Conservation (phyloP, 2,113 vertebrate genomes). For the Centropus unirufus region DNA sequence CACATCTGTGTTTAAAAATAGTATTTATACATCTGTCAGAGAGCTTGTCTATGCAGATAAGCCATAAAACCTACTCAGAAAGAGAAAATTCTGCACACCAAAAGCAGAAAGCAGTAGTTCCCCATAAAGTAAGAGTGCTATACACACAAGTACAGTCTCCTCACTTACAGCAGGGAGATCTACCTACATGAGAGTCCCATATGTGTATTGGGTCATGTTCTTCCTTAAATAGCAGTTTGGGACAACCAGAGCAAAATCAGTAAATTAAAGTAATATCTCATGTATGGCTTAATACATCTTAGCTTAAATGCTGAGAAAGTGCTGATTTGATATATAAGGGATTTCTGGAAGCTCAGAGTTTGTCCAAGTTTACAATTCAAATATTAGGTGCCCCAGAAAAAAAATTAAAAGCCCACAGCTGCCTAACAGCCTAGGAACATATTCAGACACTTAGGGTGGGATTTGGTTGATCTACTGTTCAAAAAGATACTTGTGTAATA, state of each 20-base stretch:
- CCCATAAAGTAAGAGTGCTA: neutral
- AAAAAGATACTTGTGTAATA: neutral
- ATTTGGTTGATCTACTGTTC: neutral
- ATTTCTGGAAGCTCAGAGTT: neutral
- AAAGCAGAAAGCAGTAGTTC: neutral
- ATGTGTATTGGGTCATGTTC: neutral
- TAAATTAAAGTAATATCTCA: neutral
- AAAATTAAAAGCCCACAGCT: neutral
- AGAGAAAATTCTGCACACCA: neutral
- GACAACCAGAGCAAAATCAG: neutral
- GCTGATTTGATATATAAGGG: neutral
- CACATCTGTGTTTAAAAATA: neutral
- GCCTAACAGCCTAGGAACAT: neutral
- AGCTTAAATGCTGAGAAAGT: neutral
- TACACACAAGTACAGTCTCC: neutral
- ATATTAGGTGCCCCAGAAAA: neutral
- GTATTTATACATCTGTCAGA: neutral
- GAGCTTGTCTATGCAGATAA: neutral
- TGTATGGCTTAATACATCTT: neutral
- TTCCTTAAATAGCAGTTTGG: neutral
- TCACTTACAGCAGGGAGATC: neutral
- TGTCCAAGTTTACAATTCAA: neutral
- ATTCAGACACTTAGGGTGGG: neutral
- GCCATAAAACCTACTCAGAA: neutral
- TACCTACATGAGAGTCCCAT: neutral